Conservation (phyloP, 2,797 vertebrate species). For the Peromyscus eremicus region DNA sequence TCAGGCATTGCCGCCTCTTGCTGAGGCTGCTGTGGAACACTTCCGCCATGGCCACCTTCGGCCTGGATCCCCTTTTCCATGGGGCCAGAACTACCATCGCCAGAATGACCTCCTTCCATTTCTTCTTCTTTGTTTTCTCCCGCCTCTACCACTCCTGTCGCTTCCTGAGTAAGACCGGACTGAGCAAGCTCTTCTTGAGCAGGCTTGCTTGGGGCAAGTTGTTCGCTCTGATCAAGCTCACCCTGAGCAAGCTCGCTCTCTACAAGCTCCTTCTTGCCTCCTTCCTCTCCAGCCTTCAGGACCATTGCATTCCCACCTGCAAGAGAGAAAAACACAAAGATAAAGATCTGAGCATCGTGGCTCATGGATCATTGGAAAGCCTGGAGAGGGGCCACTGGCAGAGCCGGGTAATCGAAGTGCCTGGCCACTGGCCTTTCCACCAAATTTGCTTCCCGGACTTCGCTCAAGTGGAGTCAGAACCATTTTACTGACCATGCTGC, state of each 20-base stretch:
- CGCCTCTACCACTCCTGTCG: not conserved
- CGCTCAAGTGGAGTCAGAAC: not conserved
- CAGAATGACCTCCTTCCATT: not conserved
- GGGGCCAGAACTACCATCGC: fast-evolving
- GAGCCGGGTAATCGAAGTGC: too few species aligned
- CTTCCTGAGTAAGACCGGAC: too few species aligned
- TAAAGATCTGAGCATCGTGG: not conserved
- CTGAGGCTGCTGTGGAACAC: too few species aligned
- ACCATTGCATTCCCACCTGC: not conserved
- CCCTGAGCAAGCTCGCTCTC: not conserved
- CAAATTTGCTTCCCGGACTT: too few species aligned
- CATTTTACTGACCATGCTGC: too few species aligned
- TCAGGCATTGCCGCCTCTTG: not conserved
- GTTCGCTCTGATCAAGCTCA: not conserved
- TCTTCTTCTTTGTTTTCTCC: not conserved
- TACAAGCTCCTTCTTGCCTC: not conserved
- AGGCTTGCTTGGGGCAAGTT: not conserved
- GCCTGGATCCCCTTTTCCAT: too few species aligned
- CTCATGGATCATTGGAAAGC: not conserved
- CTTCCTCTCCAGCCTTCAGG: not conserved
- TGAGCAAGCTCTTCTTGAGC: not conserved
- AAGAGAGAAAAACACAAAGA: not conserved
- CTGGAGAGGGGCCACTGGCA: not conserved
- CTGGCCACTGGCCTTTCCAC: not conserved
- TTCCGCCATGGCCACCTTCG: fast-evolving